phyloP scores from a whole-genome alignment of 2,113 vertebrate genomes.

The Lepus americanus region DNA sequence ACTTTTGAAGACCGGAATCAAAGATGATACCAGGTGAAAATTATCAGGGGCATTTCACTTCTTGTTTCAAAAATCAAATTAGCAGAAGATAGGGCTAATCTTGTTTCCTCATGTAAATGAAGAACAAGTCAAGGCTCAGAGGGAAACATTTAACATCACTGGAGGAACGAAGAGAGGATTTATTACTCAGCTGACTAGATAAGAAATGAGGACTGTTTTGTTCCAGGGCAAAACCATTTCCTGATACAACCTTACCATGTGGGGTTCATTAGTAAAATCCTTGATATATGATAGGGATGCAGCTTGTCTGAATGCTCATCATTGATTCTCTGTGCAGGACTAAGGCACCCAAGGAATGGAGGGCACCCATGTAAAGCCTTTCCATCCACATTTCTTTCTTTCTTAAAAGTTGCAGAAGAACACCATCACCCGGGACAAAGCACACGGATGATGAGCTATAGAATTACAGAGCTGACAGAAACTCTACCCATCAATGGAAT shows the following conservation, averaged over 20 bases:
- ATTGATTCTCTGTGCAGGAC: conserved; percentile 17
- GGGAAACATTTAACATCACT: not conserved
- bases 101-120: conserved; percentile 1
- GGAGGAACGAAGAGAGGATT: not conserved
- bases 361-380: not conserved
- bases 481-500: not conserved
- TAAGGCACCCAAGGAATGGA: not conserved
- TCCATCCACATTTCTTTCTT: not conserved
- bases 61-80: not conserved
- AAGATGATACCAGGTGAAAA: not conserved
- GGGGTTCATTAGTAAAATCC: conserved; percentile 29
- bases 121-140: not conserved
- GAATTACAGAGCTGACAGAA: not conserved
- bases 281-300: not conserved
- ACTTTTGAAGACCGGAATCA: not conserved
- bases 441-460: not conserved
- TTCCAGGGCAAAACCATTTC: not conserved
- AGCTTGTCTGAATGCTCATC: not conserved
- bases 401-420: not conserved
- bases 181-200: not conserved
- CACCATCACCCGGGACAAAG: conserved; percentile 34
- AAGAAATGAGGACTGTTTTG: conserved; percentile 28
- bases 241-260: not conserved
- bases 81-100: not conserved
- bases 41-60: not conserved